These are phyloP conservation scores for Decapterus maruadsi DNA, from an alignment of 2,797 vertebrate species.

Conservation along the genomic window DNA sequence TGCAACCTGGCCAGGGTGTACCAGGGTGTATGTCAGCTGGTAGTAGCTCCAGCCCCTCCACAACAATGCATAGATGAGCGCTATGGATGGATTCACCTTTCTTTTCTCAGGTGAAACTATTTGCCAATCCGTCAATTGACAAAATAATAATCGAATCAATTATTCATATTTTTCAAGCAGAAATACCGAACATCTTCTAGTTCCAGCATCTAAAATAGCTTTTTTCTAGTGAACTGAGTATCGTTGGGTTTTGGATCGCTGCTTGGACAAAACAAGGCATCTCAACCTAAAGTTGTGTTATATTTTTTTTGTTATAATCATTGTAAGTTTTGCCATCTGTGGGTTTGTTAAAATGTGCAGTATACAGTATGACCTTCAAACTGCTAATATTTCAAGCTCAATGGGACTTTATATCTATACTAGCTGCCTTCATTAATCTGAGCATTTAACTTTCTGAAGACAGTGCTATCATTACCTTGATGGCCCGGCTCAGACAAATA, in stretches of 20 bases:
- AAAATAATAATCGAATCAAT: background rate
- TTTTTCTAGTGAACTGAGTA: background rate
- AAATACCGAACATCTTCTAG: background rate
- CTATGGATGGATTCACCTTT: too few relatives aligned
- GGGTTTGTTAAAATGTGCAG: background rate
- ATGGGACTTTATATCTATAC: background rate
- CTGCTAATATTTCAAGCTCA: background rate
- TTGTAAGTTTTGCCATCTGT: background rate
- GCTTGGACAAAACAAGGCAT: background rate
- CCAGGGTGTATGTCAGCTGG: too few relatives aligned
- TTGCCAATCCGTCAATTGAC: background rate
- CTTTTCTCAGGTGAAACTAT: background rate
- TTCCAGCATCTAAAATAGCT: background rate
- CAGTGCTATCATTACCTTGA: background rate
- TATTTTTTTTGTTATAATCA: background rate
- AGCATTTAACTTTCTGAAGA: background rate
- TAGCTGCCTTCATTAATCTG: background rate
- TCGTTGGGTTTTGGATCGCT: background rate
- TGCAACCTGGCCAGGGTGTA: too few relatives aligned
- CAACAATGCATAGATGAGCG: too few relatives aligned
- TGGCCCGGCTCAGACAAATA: background rate
- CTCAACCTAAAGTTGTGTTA: too few relatives aligned
- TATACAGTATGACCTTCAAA: background rate
- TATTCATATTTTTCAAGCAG: background rate
- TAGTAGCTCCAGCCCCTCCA: too few relatives aligned